phyloP scores from a whole-genome alignment of 2,888 invertebrate genomes.

The Neocrepidodera transversa region DNA sequence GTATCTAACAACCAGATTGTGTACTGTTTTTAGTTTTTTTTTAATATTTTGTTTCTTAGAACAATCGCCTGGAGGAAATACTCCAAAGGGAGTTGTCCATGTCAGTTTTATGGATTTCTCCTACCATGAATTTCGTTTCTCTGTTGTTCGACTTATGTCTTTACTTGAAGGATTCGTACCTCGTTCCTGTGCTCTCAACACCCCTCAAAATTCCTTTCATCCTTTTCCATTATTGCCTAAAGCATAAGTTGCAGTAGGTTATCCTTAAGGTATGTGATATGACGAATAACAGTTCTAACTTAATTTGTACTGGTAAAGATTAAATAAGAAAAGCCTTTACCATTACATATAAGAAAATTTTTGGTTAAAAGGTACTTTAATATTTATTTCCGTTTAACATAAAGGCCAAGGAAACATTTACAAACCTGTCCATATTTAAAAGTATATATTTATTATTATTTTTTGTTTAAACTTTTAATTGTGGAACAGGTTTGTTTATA shows the following conservation, averaged over 20 bases:
- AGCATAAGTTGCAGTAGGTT: conserved; percentile 56
- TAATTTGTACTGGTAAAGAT: too few species aligned
- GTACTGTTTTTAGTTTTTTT: neutral
- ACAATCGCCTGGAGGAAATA: conserved; percentile 53
- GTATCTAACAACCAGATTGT: too few species aligned
- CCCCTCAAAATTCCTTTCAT: conserved; percentile 55
- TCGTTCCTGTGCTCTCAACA: conserved; percentile 55
- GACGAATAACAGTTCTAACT: too few species aligned
- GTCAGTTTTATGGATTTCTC: conserved; percentile 56
- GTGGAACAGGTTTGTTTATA: too few species aligned
- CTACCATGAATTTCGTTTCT: conserved; percentile 55
- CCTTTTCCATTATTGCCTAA: conserved; percentile 57
- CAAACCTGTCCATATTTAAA: too few species aligned
- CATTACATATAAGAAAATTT: too few species aligned
- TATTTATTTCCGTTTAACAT: too few species aligned
- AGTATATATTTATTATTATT: too few species aligned
- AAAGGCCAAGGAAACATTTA: too few species aligned
- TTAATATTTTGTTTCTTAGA: conserved; percentile 48
- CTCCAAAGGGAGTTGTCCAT: conserved; percentile 53
- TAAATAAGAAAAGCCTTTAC: too few species aligned
- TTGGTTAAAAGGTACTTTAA: too few species aligned
- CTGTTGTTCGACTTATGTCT: conserved; percentile 56
- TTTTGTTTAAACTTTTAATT: too few species aligned
- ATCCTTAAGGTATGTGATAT: neutral
- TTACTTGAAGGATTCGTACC: conserved; percentile 56